Evolutionary conservation across 2,888 invertebrate genomes (phyloP).

Genomic region (Antheraea yamamai): DNA sequence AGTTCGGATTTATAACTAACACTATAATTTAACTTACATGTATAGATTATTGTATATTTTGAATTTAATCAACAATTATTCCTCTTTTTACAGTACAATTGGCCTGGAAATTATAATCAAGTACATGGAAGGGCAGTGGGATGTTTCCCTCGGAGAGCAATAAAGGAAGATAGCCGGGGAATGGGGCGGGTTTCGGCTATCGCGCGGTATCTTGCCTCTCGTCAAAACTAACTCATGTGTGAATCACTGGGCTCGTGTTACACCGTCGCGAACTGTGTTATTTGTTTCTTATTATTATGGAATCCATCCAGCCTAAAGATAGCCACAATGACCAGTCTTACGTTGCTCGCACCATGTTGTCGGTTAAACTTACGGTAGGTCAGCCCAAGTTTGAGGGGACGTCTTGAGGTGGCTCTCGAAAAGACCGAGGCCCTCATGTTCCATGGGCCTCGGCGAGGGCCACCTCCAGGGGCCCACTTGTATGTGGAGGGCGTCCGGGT

Average conservation of each 20-base stretch:
- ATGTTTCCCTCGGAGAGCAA: constrained; percentile 46
- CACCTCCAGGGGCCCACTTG: no score
- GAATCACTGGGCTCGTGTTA: constrained; percentile 29
- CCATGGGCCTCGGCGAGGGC: no score
- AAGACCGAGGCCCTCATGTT: no score
- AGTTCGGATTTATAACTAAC: no score
- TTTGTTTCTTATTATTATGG: not conserved
- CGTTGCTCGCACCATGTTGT: no score
- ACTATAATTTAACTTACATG: no score
- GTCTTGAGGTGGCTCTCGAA: no score
- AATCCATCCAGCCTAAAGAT: no score
- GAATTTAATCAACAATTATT: not conserved
- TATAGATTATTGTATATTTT: not conserved
- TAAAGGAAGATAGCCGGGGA: constrained; percentile 38
- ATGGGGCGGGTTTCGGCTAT: constrained; percentile 27
- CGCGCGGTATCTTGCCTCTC: constrained; percentile 31
- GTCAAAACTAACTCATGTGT: constrained; percentile 41
- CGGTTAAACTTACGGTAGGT: no score
- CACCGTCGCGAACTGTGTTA: constrained; percentile 23
- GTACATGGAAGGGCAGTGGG: constrained; percentile 31
- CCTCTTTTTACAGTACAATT: not conserved
- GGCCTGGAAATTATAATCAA: not conserved
- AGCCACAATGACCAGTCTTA: no score
- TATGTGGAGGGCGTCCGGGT: no score
- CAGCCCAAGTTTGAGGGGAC: no score